Evolutionary conservation across 2,888 invertebrate genomes (phyloP).

Genomic region (Agrotis puta): DNA sequence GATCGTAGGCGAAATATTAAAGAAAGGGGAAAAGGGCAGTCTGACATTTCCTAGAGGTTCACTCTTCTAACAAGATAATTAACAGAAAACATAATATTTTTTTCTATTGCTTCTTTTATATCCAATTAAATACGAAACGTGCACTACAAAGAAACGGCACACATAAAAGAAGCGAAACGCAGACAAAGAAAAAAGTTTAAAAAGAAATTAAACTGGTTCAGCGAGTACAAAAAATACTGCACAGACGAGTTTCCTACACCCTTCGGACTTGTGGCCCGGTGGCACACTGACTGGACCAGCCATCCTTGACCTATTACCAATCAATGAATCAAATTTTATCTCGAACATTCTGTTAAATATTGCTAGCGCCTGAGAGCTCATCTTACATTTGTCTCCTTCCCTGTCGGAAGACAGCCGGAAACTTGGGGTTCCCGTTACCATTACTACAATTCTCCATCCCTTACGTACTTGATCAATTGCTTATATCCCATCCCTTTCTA

Average conservation of each 20-base stretch:
- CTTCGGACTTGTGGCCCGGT: constrained; percentile 77
- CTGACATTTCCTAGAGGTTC: neutral
- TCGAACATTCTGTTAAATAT: constrained; percentile 54
- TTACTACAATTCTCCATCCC: constrained; percentile 70
- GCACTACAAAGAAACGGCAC: constrained; percentile 2
- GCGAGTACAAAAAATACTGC: constrained; percentile 54
- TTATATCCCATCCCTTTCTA: constrained; percentile 70
- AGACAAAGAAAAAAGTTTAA: constrained; percentile 38
- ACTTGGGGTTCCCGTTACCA: constrained; percentile 82
- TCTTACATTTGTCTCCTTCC: constrained; percentile 73
- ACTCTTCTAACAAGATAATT: constrained; percentile 17
- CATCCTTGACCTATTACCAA: constrained; percentile 62
- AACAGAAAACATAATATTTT: neutral
- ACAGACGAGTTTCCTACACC: constrained; percentile 67
- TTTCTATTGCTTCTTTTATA: neutral
- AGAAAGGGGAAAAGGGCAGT: neutral
- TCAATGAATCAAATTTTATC: constrained; percentile 68
- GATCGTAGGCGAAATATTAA: neutral
- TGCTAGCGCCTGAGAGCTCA: constrained; percentile 74
- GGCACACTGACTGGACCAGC: constrained; percentile 79
- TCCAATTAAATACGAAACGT: constrained; percentile 23
- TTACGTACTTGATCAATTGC: constrained; percentile 58
- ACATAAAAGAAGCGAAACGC: constrained; percentile 17
- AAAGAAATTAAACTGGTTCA: constrained; percentile 59
- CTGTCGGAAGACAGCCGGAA: constrained; percentile 84